These are phyloP conservation scores for Heliornis fulica DNA, from an alignment of 2,113 vertebrate species.

Conservation along the genomic window DNA sequence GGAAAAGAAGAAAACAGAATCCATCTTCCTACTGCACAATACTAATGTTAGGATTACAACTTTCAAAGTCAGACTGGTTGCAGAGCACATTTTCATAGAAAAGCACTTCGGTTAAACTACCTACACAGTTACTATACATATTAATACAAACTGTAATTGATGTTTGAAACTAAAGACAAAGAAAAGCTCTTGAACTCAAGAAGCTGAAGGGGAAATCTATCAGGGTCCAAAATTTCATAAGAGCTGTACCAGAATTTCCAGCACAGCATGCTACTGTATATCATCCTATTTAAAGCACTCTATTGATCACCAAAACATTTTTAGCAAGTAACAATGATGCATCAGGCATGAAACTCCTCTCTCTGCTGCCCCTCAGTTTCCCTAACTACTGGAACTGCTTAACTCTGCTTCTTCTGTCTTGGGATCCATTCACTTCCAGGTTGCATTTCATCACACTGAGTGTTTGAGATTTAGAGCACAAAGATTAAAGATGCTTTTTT, in stretches of 20 bases:
- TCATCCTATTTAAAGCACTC: background rate
- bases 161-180: background rate
- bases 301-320: background rate
- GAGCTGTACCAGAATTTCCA: background rate
- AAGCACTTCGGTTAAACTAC: background rate
- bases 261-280: background rate
- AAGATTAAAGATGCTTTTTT: background rate
- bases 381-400: background rate
- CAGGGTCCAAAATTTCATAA: background rate
- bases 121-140: background rate
- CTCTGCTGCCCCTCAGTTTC: background rate
- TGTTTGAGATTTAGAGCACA: background rate
- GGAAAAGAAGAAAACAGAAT: background rate
- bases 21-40: background rate
- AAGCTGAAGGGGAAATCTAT: background rate
- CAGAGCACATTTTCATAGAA: background rate
- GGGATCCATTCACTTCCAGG: background rate
- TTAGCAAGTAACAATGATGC: fast-evolving
- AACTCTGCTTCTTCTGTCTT: background rate
- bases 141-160: background rate
- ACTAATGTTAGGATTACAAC: background rate
- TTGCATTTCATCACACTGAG: background rate
- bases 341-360: background rate
- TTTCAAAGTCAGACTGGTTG: background rate
- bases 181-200: background rate